phyloP scores from a whole-genome alignment of 2,888 invertebrate species.

The Protodeltote pygarga region DNA sequence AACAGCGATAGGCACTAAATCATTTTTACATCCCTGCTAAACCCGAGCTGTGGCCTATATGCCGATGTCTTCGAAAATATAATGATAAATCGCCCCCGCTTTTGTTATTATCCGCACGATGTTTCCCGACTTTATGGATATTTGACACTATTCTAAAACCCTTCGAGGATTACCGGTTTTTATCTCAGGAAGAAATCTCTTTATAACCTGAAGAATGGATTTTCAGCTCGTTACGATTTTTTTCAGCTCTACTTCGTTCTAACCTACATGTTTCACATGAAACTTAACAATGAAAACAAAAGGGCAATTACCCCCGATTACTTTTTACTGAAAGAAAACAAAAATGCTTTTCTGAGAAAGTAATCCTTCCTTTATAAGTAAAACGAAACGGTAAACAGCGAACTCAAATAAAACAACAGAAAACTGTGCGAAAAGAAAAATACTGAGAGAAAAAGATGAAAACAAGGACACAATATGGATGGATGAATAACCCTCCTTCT shows the following conservation, averaged over 20 bases:
- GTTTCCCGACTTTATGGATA: constrained; percentile 27
- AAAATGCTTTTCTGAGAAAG: constrained; percentile 3
- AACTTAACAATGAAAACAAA: constrained; percentile 3
- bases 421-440: not conserved
- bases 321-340: constrained; percentile 1
- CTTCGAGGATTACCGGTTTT: constrained; percentile 20
- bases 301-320: constrained; percentile 1
- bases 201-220: no score
- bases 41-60: constrained; percentile 37
- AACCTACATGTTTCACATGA: not conserved
- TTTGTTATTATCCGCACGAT: constrained; percentile 39
- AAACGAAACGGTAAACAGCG: constrained; percentile 2
- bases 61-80: constrained; percentile 44
- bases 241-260: not conserved
- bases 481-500: no score
- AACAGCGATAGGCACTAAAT: constrained; percentile 41
- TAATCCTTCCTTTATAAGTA: constrained; percentile 11
- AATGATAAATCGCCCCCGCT: constrained; percentile 44
- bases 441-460: not conserved
- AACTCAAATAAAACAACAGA: constrained; percentile 4
- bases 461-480: constrained; percentile 3
- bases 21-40: constrained; percentile 49
- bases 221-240: not conserved
- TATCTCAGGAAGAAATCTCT: not conserved
- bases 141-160: constrained; percentile 33